phyloP scores from a whole-genome alignment of 2,113 vertebrate species.

The Cololabis saira region DNA sequence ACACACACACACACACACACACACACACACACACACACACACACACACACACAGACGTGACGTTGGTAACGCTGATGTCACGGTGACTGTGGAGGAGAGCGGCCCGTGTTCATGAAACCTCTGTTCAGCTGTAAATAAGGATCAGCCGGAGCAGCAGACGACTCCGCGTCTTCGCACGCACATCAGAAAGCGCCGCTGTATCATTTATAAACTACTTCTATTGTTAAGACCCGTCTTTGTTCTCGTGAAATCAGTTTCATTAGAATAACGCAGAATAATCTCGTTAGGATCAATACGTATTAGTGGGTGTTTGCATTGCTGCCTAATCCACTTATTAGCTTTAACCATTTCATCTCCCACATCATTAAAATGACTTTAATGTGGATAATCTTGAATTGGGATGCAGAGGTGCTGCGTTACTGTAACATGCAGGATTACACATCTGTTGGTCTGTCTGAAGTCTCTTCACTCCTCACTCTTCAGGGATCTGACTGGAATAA shows the following conservation, averaged over 20 bases:
- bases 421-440: no score
- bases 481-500: no score
- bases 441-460: no score
- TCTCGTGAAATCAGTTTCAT: not conserved
- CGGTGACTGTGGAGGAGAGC: constrained; percentile 43
- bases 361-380: not conserved
- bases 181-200: constrained; percentile 5
- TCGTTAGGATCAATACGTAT: not conserved
- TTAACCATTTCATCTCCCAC: no score
- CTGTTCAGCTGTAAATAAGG: not conserved
- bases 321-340: not conserved
- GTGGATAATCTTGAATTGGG: no score
- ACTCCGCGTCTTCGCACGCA: not conserved
- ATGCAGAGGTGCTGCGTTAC: no score
- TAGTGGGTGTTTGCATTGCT: not conserved
- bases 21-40: no score
- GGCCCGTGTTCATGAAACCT: constrained; percentile 27
- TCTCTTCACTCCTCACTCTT: no score
- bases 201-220: no score
- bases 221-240: not conserved
- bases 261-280: constrained; percentile 4
- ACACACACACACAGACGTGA: constrained; percentile 8
- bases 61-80: constrained; percentile 47
- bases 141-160: no score
- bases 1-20: constrained; percentile 17